Base-by-base conservation (phyloP, 2,113 vertebrate genomes). In the Gambusia holbrooki region DNA sequence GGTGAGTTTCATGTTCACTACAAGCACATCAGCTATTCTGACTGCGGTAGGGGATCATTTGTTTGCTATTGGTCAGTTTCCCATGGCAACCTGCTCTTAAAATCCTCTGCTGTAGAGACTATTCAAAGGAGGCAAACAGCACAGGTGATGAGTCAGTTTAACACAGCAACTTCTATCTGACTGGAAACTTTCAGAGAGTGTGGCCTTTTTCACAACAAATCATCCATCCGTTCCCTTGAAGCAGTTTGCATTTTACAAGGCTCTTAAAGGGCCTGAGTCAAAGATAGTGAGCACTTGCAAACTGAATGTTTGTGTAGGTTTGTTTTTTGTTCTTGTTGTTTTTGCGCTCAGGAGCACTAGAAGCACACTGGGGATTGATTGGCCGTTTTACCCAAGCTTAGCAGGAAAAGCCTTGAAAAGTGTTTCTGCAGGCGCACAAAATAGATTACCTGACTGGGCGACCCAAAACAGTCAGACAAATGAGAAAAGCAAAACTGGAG, bases 71-170 rank as follows among this genome's bases (percentile, higher is more conserved):
- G 73, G 75, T 65, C 35, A 22, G 90, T 90, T 86, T 78, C 84
- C 91, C 87, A 28, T 86, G 63, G 89, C 89, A 90, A 92, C 90
- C 60, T 69, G 62, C 71, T 69, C 35, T 73, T 37, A n/a, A 79
- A 80, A 81, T 45, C 67, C n/a, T 2, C 66, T 29, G 27, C 72
- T 29, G 35, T 42, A 22, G 61, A 77, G 79, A 71, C 71, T 85
- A 84, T 90, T 89, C 77, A 90, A 79, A 87, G 61, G 54, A 89
- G 86, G 60, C 45, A 80, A 82, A 79, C 74, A 77, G 28, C 60
- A 37, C 66, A 83, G 63, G 68, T 33, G 71, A 76, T 37, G 54
- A 79, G 82, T 27, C 62, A 62, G 66, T 66, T 83, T 65, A 74
- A 82, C 61, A 75, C 74, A 60, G 29, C 2, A 40, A n/a, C 71